Evolutionary conservation across 1,140 invertebrate species (phyloP).

Genomic region (Caenorhabditis tropicalis): DNA sequence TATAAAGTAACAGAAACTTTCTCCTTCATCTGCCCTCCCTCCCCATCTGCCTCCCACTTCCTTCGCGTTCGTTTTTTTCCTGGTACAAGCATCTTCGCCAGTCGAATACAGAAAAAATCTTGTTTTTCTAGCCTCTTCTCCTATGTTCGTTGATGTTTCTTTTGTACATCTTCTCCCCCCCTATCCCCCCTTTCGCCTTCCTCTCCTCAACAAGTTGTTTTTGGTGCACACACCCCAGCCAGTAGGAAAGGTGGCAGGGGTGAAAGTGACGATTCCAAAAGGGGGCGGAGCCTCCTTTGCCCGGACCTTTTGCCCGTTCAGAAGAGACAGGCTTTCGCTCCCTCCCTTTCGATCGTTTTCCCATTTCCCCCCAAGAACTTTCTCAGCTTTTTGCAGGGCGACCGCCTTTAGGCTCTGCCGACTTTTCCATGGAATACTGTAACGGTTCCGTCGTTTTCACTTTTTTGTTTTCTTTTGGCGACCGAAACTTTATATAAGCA

Average conservation of each 20-base stretch:
- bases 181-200: neutral
- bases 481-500: neutral
- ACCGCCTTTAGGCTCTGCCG: neutral
- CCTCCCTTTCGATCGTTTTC: neutral
- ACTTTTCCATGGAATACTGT: neutral
- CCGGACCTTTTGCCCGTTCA: neutral
- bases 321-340: neutral
- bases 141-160: slow-evolving; percentile 25
- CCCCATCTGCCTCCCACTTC: neutral
- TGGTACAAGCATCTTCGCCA: neutral
- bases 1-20: slow-evolving; percentile 45
- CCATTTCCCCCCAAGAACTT: slow-evolving; percentile 12
- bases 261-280: slow-evolving; percentile 23
- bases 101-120: slow-evolving; percentile 15
- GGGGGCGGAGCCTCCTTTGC: neutral
- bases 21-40: neutral
- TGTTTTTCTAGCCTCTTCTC: neutral
- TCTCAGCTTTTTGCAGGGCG: neutral
- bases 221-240: neutral
- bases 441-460: neutral
- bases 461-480: neutral
- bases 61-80: neutral
- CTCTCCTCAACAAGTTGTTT: neutral
- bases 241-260: neutral
- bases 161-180: slow-evolving; percentile 17